Conservation (phyloP, 1,140 invertebrate species). For the Drosophila truncata region DNA sequence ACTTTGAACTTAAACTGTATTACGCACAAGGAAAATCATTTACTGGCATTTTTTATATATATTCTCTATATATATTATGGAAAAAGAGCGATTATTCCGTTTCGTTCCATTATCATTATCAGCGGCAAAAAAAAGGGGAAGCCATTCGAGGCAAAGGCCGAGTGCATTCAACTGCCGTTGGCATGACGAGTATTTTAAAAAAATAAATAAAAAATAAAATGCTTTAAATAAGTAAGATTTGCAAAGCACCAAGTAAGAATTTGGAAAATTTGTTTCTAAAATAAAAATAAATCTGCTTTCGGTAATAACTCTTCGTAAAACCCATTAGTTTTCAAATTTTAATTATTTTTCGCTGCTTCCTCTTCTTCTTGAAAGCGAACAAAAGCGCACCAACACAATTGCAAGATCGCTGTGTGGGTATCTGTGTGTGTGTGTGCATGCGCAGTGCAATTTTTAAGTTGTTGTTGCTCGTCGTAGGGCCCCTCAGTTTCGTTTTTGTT, state of each 20-base stretch:
- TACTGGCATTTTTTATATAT: background rate
- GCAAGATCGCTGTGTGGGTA: slow-evolving; percentile 10
- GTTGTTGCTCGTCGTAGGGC: slow-evolving; percentile 42
- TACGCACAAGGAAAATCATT: slow-evolving; percentile 3
- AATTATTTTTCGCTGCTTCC: slow-evolving; percentile 33
- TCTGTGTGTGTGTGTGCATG: slow-evolving; percentile 72
- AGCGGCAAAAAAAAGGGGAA: slow-evolving; percentile 28
- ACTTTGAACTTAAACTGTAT: slow-evolving; percentile 12
- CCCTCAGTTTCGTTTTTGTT: slow-evolving; percentile 38
- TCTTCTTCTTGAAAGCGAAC: slow-evolving; percentile 55
- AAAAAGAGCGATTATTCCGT: slow-evolving; percentile 16
- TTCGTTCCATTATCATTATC: slow-evolving; percentile 53
- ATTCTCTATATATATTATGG: background rate
- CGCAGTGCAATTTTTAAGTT: slow-evolving; percentile 67
- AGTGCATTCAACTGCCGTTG: slow-evolving; percentile 74
- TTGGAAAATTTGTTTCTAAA: background rate
- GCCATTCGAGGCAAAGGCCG: slow-evolving; percentile 27
- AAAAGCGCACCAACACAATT: slow-evolving; percentile 69
- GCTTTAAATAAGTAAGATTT: background rate
- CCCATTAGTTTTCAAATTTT: slow-evolving; percentile 30
- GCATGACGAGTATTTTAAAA: slow-evolving; percentile 49
- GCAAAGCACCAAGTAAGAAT: background rate
- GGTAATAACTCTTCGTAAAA: background rate
- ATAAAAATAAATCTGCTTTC: background rate
- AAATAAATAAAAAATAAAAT: slow-evolving; percentile 10